phyloP scores from a whole-genome alignment of 1,140 invertebrate genomes.

The Anthonomus grandis region DNA sequence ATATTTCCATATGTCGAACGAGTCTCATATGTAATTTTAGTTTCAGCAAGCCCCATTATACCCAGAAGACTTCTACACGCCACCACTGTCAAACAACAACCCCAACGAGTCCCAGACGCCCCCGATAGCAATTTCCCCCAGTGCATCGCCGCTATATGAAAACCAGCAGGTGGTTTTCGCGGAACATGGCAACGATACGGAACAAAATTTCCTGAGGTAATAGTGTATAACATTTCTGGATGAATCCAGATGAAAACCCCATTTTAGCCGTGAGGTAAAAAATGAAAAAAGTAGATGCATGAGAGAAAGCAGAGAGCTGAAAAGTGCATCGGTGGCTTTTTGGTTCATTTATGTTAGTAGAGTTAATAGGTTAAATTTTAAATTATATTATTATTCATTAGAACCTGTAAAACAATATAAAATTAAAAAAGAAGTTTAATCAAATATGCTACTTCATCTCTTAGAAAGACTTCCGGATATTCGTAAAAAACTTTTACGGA shows the following conservation, averaged over 20 bases:
- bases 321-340: too few relatives aligned
- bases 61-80: conserved; percentile 21
- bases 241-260: background rate
- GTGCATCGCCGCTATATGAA: conserved; percentile 15
- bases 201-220: conserved; percentile 20
- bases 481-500: too few relatives aligned
- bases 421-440: too few relatives aligned
- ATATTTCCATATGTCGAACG: too few relatives aligned
- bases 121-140: conserved; percentile 19
- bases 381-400: too few relatives aligned
- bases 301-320: background rate
- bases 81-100: background rate
- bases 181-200: background rate
- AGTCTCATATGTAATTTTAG: too few relatives aligned
- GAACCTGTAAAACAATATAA: too few relatives aligned
- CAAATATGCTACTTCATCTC: too few relatives aligned
- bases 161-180: conserved; percentile 22
- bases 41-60: conserved; percentile 14
- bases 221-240: background rate
- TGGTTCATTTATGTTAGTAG: too few relatives aligned
- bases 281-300: background rate
- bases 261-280: background rate
- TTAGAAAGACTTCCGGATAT: too few relatives aligned
- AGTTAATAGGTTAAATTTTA: too few relatives aligned
- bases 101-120: conserved; percentile 15